Base-by-base conservation (phyloP, 2,888 invertebrate species). In the Macrophya annulata region DNA sequence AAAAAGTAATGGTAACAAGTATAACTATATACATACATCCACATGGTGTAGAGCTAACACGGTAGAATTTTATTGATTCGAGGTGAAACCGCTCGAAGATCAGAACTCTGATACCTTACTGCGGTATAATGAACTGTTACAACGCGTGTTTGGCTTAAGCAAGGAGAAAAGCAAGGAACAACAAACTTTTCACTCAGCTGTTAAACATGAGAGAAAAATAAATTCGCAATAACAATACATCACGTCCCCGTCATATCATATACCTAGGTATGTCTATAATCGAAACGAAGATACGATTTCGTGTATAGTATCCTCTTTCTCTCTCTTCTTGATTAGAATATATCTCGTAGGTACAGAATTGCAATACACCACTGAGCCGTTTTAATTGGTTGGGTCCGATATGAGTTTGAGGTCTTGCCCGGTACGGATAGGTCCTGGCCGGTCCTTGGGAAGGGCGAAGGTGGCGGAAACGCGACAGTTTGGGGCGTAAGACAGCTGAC, bases 361-460 rank as follows among this genome's bases (percentile, higher is more conserved):
- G 68, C 83, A 17, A 68, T 83, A 83, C 48, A 65, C 83, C 48
- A 43, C 31, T 48, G 37, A 48, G 45, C 68, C 68, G 83, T 65
- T 83, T 71, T 88, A 88, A 89, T 86, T 87, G 86, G 85, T 68
- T 31, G 88, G 87, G 88, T 88, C 88, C 87, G 87, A 90, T 89
- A 88, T 90, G 91, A 92, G 92, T 92, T 92, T 91, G 92, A 92
- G 92, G 92, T 92, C 92, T 91, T 90, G 92, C 90, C 90, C 91
- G 91, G 90, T 90, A 89, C 89, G 90, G 88, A 88, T 51, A 71
- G 83, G 83, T 83, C 65, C 83, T 90, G 92, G 91, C 90, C 91
- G 91, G 90, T 90, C 89, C 89, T 91, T 88, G 89, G 88, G 85
- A 88, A 91, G 91, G 91, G 90, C 90, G 90, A 90, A 91, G 91